Percentiles rank a stretch among this genome's conserved stretches.
Evolutionary conservation across 2,888 invertebrate species (phyloP).

Genomic region (Prosapia bicincta): DNA sequence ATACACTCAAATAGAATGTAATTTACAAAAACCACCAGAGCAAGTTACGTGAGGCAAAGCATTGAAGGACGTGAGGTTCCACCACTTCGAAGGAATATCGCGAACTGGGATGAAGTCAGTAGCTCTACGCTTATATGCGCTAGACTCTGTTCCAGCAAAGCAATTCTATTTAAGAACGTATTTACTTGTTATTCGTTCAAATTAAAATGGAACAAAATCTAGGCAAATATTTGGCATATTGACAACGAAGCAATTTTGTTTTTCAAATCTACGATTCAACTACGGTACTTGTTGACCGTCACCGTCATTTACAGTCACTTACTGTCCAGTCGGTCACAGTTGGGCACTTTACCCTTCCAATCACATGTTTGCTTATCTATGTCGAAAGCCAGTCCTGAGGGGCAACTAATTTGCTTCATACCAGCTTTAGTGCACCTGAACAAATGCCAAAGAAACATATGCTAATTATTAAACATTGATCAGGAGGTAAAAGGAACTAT

Average conservation of each 20-base stretch:
- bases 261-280: background rate
- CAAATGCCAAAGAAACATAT: constrained; percentile 49
- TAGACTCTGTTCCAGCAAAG: background rate
- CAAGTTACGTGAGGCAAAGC: background rate
- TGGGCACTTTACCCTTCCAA: constrained; percentile 97
- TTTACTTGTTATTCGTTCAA: background rate
- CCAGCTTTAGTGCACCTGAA: constrained; percentile 91
- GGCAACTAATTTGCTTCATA: constrained; percentile 95
- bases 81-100: background rate
- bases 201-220: background rate
- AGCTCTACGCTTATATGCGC: background rate
- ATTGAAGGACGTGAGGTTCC: background rate
- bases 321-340: constrained; percentile 96
- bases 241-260: background rate
- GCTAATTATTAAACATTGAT: background rate
- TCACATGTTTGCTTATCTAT: constrained; percentile 97
- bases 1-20: background rate
- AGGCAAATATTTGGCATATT: background rate
- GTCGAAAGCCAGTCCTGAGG: constrained; percentile 96
- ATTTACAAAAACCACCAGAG: background rate
- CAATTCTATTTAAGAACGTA: background rate
- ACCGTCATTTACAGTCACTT: constrained; percentile 51
- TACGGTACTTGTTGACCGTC: background rate
- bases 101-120: background rate
- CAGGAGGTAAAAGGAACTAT: constrained; percentile 8